Evolutionary conservation across 2,888 invertebrate genomes (phyloP).

Genomic region (Hartigia nigra): DNA sequence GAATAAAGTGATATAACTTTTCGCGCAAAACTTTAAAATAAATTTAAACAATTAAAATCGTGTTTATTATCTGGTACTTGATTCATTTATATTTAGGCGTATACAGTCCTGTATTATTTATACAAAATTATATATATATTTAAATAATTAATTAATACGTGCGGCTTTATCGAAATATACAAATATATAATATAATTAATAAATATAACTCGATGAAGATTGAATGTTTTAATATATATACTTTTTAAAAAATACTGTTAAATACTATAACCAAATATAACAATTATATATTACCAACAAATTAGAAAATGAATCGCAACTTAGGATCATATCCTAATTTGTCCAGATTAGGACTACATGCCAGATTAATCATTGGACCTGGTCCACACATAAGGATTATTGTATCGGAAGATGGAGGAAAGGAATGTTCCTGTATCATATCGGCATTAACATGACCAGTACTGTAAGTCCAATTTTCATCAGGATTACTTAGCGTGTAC

Average conservation of each 20-base stretch:
- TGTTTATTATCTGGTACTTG: not conserved
- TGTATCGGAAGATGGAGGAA: constrained; percentile 79
- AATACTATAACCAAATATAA: not conserved
- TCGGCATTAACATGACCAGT: constrained; percentile 88
- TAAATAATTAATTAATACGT: too few relatives aligned
- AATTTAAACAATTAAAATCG: not conserved
- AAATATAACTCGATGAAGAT: too few relatives aligned
- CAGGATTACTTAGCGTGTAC: constrained; percentile 90
- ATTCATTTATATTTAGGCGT: not conserved
- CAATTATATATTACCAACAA: not conserved
- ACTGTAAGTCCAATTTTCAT: constrained; percentile 87
- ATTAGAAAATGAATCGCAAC: not conserved
- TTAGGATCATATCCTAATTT: constrained; percentile 72
- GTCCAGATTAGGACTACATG: constrained; percentile 88
- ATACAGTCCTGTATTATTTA: too few relatives aligned
- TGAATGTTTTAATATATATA: not conserved
- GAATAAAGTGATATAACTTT: not conserved
- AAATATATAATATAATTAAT: too few relatives aligned
- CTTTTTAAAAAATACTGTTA: not conserved
- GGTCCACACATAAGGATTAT: constrained; percentile 94
- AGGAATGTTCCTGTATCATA: constrained; percentile 86
- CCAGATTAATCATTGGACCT: constrained; percentile 93
- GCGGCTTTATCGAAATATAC: too few relatives aligned
- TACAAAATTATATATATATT: too few relatives aligned
- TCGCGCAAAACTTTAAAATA: not conserved